Evolutionary conservation across 2,113 vertebrate species (phyloP).

Genomic region (Aplodontia rufa): DNA sequence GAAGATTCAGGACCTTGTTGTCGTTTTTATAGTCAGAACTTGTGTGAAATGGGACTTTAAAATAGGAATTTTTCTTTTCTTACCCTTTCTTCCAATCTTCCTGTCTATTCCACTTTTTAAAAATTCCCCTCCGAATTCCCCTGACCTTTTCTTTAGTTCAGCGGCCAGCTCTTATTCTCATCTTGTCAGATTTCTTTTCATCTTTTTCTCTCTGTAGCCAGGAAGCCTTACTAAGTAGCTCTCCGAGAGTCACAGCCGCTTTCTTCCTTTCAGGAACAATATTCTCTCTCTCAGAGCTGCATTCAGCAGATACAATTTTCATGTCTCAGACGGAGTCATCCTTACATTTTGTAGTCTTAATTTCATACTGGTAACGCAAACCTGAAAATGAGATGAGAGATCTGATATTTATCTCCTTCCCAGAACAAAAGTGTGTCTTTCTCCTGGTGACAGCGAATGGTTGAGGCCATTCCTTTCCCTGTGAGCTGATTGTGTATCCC

Average conservation of each 20-base stretch:
- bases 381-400: background rate
- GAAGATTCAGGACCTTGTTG: slow-evolving; percentile 29
- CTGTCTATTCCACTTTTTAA: background rate
- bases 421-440: background rate
- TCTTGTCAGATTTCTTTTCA: slow-evolving; percentile 72
- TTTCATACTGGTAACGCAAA: slow-evolving; percentile 53
- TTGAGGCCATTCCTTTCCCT: background rate
- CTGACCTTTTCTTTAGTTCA: background rate
- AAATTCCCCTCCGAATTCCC: background rate
- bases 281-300: background rate
- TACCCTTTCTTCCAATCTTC: slow-evolving; percentile 58
- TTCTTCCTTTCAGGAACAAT: slow-evolving; percentile 66
- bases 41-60: background rate
- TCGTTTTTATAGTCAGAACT: slow-evolving; percentile 43
- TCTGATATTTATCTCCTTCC: background rate
- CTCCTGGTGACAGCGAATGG: background rate
- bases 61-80: slow-evolving; percentile 36
- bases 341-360: slow-evolving; percentile 59
- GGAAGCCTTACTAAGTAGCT: slow-evolving; percentile 66
- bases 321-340: slow-evolving; percentile 25
- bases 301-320: slow-evolving; percentile 72
- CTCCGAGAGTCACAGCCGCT: slow-evolving; percentile 39
- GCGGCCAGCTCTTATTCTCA: slow-evolving; percentile 72
- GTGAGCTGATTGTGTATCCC: background rate
- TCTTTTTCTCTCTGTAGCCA: slow-evolving; percentile 73